These are phyloP conservation scores for Gonatopus flavifemur DNA, from an alignment of 1,140 invertebrate species.

Conservation along the genomic window DNA sequence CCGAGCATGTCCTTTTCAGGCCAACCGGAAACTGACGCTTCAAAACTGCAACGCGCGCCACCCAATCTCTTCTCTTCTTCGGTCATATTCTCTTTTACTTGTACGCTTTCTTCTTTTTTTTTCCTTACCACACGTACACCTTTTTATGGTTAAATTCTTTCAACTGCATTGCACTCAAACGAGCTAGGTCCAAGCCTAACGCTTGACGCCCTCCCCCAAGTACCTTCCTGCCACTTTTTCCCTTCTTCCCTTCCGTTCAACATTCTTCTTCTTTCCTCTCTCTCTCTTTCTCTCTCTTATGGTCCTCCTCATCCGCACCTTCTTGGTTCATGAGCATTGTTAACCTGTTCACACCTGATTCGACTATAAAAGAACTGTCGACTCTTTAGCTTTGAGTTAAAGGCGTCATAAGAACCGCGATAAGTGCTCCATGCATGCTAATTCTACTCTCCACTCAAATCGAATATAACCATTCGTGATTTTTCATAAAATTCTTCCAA, in stretches of 20 bases:
- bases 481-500: too few relatives aligned
- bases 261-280: constrained; percentile 10
- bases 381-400: too few relatives aligned
- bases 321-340: too few relatives aligned
- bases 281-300: constrained; percentile 15
- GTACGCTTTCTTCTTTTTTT: constrained; percentile 7
- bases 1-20: constrained; percentile 41
- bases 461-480: neutral
- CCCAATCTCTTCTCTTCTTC: constrained; percentile 13
- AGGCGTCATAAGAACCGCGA: too few relatives aligned
- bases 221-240: constrained; percentile 12
- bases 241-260: constrained; percentile 8
- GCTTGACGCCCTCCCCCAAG: constrained; percentile 20
- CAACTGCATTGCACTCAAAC: constrained; percentile 35
- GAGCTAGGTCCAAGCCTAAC: too few relatives aligned
- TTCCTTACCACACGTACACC: neutral
- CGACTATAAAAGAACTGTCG: too few relatives aligned
- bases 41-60: constrained; percentile 38
- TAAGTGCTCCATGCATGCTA: neutral
- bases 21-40: constrained; percentile 44
- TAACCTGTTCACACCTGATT: too few relatives aligned
- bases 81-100: too few relatives aligned
- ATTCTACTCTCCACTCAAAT: neutral
- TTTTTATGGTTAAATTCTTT: constrained; percentile 39
- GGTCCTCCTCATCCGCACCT: constrained; percentile 20